Conservation (phyloP, 2,888 invertebrate species). For the Catotricha subobsoleta region DNA sequence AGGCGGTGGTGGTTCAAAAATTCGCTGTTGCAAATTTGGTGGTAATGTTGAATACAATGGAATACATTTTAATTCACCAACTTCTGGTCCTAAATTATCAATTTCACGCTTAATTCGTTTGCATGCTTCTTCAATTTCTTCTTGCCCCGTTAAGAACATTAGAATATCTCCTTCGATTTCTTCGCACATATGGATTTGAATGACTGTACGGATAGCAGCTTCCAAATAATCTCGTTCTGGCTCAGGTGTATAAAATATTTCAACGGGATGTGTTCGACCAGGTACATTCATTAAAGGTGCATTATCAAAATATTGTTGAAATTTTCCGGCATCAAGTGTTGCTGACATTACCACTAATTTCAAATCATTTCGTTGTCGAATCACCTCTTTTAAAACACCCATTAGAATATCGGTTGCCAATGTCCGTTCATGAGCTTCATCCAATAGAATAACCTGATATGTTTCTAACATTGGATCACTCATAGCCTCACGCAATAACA, state of each 20-base stretch:
- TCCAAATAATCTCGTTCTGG: constrained; percentile 96
- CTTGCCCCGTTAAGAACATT: constrained; percentile 75
- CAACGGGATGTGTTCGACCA: constrained; percentile 86
- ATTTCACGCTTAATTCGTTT: constrained; percentile 91
- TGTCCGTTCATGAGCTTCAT: constrained; percentile 98
- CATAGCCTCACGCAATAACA: constrained; percentile 98
- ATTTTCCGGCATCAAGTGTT: constrained; percentile 97
- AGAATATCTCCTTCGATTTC: constrained; percentile 82
- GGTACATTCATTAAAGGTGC: constrained; percentile 98
- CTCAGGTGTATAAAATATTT: constrained; percentile 98
- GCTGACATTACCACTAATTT: constrained; percentile 99
- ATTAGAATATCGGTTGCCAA: constrained; percentile 96
- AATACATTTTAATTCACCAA: constrained; percentile 95
- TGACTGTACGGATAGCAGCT: constrained; percentile 93
- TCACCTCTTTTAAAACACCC: constrained; percentile 96
- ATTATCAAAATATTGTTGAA: constrained; percentile 96
- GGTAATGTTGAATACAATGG: constrained; percentile 97
- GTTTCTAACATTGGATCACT: constrained; percentile 94
- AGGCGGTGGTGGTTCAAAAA: constrained; percentile 93
- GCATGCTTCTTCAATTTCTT: constrained; percentile 98
- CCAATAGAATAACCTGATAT: constrained; percentile 88
- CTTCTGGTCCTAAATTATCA: constrained; percentile 89
- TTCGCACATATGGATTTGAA: constrained; percentile 89
- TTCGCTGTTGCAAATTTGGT: constrained; percentile 89
- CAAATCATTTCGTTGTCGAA: constrained; percentile 64